These are phyloP conservation scores for Zaprionus obscuricornis DNA, from an alignment of 2,888 invertebrate species.

Conservation along the genomic window DNA sequence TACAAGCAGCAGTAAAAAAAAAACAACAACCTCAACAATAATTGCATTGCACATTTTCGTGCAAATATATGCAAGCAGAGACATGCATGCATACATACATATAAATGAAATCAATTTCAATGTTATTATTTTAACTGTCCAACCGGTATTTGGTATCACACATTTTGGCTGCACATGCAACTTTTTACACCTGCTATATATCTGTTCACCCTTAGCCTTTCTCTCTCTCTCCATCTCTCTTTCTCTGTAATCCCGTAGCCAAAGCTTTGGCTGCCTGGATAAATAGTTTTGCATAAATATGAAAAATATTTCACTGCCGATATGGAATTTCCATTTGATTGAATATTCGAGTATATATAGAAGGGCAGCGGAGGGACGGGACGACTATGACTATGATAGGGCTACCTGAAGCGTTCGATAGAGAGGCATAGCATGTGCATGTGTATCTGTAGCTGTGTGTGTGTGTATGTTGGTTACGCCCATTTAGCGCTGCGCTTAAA, in stretches of 20 bases:
- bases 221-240: too few species aligned
- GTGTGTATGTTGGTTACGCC: conserved; percentile 31
- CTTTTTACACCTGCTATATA: too few species aligned
- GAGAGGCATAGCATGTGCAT: too few species aligned
- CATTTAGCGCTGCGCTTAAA: conserved; percentile 59
- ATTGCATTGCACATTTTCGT: conserved; percentile 60
- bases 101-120: conserved; percentile 55
- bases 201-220: too few species aligned
- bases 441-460: too few species aligned
- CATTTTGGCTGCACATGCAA: too few species aligned
- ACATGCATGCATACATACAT: conserved; percentile 29
- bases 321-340: conserved; percentile 76
- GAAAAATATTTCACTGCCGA: conserved; percentile 72
- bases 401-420: too few species aligned
- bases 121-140: conserved; percentile 52
- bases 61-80: conserved; percentile 26
- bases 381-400: too few species aligned
- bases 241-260: conserved; percentile 1
- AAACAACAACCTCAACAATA: conserved; percentile 48
- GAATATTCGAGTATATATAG: conserved; percentile 42
- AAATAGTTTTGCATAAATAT: conserved; percentile 74
- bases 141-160: neutral
- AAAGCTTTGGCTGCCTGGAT: conserved; percentile 6
- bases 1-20: conserved; percentile 19
- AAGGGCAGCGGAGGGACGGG: neutral